phyloP scores from a whole-genome alignment of 2,797 vertebrate genomes.

The Dicrostonyx torquatus region DNA sequence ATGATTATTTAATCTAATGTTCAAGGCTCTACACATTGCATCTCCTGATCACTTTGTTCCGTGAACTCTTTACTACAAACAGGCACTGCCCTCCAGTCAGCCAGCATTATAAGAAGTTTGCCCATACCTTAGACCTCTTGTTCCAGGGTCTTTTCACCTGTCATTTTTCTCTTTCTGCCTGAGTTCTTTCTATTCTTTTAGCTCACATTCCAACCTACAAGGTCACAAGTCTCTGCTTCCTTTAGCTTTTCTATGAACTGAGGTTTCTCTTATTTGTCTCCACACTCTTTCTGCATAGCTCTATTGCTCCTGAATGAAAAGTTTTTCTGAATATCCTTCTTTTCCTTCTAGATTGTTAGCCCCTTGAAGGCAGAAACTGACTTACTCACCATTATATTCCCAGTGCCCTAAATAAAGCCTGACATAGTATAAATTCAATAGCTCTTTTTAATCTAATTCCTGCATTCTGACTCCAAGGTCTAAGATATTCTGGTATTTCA shows the following conservation, averaged over 20 bases:
- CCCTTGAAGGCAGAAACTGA: constrained; percentile 13
- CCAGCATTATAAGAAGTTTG: too few species aligned
- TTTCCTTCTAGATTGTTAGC: not conserved
- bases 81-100: not conserved
- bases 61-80: not conserved
- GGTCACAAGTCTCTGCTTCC: not conserved
- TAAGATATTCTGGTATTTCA: not conserved
- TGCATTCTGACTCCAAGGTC: not conserved
- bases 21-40: fast-evolving
- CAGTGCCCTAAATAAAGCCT: not conserved
- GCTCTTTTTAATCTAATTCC: not conserved
- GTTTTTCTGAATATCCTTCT: not conserved
- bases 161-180: not conserved
- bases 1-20: not conserved
- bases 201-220: not conserved
- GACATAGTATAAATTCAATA: not conserved
- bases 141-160: not conserved
- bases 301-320: not conserved
- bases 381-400: not conserved
- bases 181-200: not conserved
- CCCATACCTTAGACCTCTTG: not conserved
- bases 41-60: not conserved
- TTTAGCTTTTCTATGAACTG: not conserved
- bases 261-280: not conserved
- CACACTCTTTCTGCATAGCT: not conserved